These are phyloP conservation scores for Pantelozetes paolii DNA, from an alignment of 2,888 invertebrate species.

Conservation along the genomic window DNA sequence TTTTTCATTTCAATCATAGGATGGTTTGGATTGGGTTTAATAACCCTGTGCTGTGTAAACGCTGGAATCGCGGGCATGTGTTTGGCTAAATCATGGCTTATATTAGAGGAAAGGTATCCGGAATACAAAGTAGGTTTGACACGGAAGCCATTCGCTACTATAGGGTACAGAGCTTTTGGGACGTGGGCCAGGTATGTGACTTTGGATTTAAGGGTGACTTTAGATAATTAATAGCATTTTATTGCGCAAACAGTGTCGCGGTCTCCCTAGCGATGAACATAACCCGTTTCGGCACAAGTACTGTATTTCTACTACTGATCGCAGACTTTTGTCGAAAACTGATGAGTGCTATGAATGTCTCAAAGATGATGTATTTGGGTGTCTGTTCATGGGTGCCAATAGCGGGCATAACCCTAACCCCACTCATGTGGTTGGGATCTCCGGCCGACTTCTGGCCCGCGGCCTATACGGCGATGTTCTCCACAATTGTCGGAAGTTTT, in stretches of 20 bases:
- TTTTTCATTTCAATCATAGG: conserved; percentile 53
- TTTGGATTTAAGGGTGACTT: conserved; percentile 54
- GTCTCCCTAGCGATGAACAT: conserved; percentile 49
- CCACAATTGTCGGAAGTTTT: conserved; percentile 27
- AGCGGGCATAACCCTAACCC: neutral
- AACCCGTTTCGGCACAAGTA: conserved; percentile 29
- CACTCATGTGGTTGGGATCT: conserved; percentile 34
- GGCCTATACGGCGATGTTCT: conserved; percentile 20
- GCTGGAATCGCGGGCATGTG: conserved; percentile 74
- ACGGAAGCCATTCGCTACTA: conserved; percentile 77
- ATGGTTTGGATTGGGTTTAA: conserved; percentile 63
- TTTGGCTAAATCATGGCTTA: conserved; percentile 73
- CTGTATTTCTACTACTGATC: conserved; percentile 36
- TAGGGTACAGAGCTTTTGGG: conserved; percentile 74
- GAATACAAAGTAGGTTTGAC: conserved; percentile 58
- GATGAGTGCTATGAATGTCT: conserved; percentile 41
- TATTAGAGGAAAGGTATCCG: conserved; percentile 65
- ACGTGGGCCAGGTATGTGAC: conserved; percentile 53
- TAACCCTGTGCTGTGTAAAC: conserved; percentile 60
- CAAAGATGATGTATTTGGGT: neutral
- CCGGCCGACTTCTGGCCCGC: conserved; percentile 35
- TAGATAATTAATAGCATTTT: neutral
- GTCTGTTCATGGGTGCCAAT: conserved; percentile 33
- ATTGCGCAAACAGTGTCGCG: neutral
- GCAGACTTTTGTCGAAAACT: neutral